Percentiles rank a stretch among this genome's conserved stretches.
These are phyloP conservation scores for Epizoanthus ramosus DNA, from an alignment of 92 coral and sea anemone genomes.

Conservation along the genomic window DNA sequence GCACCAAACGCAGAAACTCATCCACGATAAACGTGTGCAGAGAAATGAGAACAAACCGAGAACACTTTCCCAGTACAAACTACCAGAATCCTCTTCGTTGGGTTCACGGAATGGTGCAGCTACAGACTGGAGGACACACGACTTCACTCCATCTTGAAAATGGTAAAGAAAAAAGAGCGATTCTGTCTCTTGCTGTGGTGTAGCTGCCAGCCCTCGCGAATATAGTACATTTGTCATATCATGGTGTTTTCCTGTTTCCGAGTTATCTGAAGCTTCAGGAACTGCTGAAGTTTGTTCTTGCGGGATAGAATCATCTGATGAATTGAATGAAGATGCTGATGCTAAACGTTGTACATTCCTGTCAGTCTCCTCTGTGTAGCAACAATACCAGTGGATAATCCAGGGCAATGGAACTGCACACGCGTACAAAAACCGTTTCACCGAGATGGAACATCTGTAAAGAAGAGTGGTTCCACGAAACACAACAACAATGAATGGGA, in stretches of 20 bases:
- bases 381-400: background rate
- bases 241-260: no score
- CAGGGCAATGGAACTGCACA: constrained; percentile 35
- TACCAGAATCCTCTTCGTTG: no score
- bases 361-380: background rate
- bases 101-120: no score
- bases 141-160: background rate
- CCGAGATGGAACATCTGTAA: constrained; percentile 29
- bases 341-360: no score
- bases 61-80: no score
- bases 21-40: no score
- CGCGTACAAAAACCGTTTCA: constrained; percentile 23
- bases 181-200: background rate
- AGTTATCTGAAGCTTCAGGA: no score
- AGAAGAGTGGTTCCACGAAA: constrained; percentile 24
- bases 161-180: background rate
- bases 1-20: no score
- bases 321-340: no score
- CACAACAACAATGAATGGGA: constrained; percentile 41
- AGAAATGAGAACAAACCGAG: no score
- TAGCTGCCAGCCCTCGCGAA: background rate
- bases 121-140: background rate
- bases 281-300: background rate
- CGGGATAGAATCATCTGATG: background rate
- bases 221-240: no score